Percentiles rank a stretch among this genome's conserved stretches.
Evolutionary conservation across 2,797 vertebrate genomes (phyloP).

Genomic region (Austrolebias charrua): DNA sequence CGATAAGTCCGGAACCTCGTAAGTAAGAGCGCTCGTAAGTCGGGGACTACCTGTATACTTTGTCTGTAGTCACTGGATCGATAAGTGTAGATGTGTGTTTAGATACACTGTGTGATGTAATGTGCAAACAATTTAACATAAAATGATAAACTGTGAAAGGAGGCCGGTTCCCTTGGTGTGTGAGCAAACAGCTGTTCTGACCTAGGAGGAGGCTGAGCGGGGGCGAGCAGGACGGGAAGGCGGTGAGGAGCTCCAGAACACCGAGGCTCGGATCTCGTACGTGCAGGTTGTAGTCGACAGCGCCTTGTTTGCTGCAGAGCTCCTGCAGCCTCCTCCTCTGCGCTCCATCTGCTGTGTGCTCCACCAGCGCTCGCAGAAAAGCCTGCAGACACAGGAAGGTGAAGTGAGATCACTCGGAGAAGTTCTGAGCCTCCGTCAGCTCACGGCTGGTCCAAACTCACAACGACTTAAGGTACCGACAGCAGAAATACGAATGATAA

Average conservation of each 20-base stretch:
- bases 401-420: conserved; percentile 10
- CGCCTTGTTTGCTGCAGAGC: conserved; percentile 92
- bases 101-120: too few relatives aligned
- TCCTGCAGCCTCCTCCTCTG: conserved; percentile 91
- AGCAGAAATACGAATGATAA: background rate
- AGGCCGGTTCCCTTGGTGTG: background rate
- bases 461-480: background rate
- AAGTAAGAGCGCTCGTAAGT: too few relatives aligned
- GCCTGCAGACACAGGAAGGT: conserved; percentile 75
- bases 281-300: conserved; percentile 84
- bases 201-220: conserved; percentile 89
- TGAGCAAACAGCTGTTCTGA: conserved; percentile 69
- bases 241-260: conserved; percentile 84
- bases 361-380: conserved; percentile 87
- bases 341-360: conserved; percentile 70
- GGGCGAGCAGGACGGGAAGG: conserved; percentile 89
- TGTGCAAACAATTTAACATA: too few relatives aligned
- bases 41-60: too few relatives aligned
- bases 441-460: background rate
- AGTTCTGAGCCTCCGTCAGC: conserved; percentile 1
- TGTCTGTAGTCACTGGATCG: conserved; percentile 1
- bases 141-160: background rate
- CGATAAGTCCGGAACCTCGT: too few relatives aligned
- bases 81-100: background rate
- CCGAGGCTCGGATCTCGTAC: conserved; percentile 80